A percentile compares a stretch with the other conserved stretches of the same genome.
Conservation (phyloP, 2,888 invertebrate genomes). For the Lasius fuliginosus region DNA sequence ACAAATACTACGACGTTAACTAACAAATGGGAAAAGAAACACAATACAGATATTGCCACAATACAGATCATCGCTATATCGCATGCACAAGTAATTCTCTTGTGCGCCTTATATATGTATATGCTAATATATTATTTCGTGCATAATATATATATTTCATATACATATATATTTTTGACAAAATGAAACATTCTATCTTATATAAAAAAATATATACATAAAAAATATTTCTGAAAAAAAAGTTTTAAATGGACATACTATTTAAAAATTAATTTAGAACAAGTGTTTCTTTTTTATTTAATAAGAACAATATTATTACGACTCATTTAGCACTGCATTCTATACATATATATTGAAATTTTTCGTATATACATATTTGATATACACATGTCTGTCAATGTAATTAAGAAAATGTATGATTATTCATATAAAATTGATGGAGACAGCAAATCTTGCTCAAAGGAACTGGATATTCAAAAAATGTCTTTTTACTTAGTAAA, state of each 20-base stretch:
- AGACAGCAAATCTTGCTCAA: background rate
- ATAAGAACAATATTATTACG: background rate
- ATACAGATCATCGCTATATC: slow-evolving; percentile 50
- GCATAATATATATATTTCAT: background rate
- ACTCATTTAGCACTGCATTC: background rate
- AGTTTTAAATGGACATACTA: background rate
- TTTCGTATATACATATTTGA: background rate
- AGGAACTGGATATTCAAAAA: background rate
- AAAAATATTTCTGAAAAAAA: background rate
- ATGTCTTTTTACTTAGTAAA: background rate
- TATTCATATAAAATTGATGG: background rate
- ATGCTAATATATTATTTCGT: slow-evolving; percentile 16
- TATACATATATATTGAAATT: background rate
- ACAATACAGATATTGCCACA: slow-evolving; percentile 35
- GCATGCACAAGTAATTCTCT: slow-evolving; percentile 62
- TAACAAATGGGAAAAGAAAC: slow-evolving; percentile 52
- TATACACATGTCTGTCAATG: background rate
- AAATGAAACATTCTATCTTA: background rate
- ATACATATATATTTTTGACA: background rate
- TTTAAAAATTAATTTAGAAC: background rate
- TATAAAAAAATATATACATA: background rate
- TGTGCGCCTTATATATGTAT: slow-evolving; percentile 20
- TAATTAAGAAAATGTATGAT: background rate
- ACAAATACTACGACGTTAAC: slow-evolving; percentile 64
- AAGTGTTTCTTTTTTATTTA: background rate